Percentiles rank a stretch among this genome's conserved stretches.
phyloP scores from a whole-genome alignment of 2,797 vertebrate genomes.

The Anguilla pacifica region DNA sequence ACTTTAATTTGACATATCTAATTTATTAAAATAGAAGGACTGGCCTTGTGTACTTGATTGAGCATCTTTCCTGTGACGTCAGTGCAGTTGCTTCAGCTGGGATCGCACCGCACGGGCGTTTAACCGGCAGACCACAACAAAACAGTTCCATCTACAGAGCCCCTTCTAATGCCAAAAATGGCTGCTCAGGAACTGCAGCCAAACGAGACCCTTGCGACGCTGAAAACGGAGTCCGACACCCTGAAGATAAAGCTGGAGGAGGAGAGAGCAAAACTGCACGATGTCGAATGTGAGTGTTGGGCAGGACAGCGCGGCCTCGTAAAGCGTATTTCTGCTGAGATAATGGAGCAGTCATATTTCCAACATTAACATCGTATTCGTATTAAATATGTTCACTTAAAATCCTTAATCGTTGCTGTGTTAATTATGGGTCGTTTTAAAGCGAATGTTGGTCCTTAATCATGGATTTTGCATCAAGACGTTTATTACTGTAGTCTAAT shows the following conservation, averaged over 20 bases:
- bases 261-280: conserved; percentile 97
- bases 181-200: conserved; percentile 91
- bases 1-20: neutral
- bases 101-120: conserved; percentile 38
- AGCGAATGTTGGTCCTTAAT: neutral
- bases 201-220: conserved; percentile 87
- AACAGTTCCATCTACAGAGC: neutral
- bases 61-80: conserved; percentile 77
- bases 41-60: conserved; percentile 23
- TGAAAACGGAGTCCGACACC: conserved; percentile 90
- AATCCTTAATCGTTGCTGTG: neutral
- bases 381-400: neutral
- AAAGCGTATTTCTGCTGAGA: neutral
- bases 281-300: conserved; percentile 92
- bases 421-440: neutral
- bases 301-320: conserved; percentile 47
- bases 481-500: conserved; percentile 5
- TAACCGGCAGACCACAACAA: neutral
- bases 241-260: conserved; percentile 96
- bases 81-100: conserved; percentile 77
- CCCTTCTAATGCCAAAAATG: conserved; percentile 78
- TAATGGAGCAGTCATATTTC: conserved; percentile 6
- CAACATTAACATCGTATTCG: neutral
- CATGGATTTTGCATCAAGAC: neutral
- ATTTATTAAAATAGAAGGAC: neutral